phyloP scores from a whole-genome alignment of 2,888 invertebrate species.

The Scaptomyza flava region DNA sequence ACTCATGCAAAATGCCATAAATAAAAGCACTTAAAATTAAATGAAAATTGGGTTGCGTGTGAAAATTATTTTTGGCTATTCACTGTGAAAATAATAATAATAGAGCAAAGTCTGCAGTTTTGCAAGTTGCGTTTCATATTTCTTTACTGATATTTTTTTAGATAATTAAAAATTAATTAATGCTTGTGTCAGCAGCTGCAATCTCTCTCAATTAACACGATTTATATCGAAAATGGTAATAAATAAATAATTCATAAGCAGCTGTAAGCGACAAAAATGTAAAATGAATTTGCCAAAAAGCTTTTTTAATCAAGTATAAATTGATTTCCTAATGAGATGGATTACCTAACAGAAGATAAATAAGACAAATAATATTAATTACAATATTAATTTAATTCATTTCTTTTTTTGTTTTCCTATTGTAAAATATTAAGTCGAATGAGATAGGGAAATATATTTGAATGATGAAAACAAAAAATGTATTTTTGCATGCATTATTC shows the following conservation, averaged over 20 bases:
- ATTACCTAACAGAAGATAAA: neutral
- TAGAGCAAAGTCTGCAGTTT: neutral
- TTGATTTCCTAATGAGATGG: neutral
- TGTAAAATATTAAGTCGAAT: no score
- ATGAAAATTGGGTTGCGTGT: constrained; percentile 25
- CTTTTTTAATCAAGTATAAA: constrained; percentile 5
- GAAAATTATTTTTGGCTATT: constrained; percentile 19
- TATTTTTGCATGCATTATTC: neutral
- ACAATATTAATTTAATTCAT: no score
- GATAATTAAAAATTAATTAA: constrained; percentile 15
- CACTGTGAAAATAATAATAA: neutral
- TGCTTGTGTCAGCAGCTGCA: constrained; percentile 15
- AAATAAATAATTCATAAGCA: neutral
- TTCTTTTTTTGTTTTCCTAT: no score
- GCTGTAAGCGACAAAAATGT: constrained; percentile 7
- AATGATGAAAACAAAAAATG: no score
- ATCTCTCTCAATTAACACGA: constrained; percentile 28
- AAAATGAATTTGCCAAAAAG: neutral
- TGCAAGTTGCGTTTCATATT: neutral
- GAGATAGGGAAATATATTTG: no score
- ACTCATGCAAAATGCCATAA: constrained; percentile 2
- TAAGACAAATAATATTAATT: no score
- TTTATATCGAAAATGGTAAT: constrained; percentile 18
- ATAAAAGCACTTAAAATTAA: constrained; percentile 38
- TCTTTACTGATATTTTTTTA: neutral